Percentiles rank a stretch among this genome's conserved stretches.
Evolutionary conservation across 2,113 vertebrate genomes (phyloP).

Genomic region (Stigmatopora argus): DNA sequence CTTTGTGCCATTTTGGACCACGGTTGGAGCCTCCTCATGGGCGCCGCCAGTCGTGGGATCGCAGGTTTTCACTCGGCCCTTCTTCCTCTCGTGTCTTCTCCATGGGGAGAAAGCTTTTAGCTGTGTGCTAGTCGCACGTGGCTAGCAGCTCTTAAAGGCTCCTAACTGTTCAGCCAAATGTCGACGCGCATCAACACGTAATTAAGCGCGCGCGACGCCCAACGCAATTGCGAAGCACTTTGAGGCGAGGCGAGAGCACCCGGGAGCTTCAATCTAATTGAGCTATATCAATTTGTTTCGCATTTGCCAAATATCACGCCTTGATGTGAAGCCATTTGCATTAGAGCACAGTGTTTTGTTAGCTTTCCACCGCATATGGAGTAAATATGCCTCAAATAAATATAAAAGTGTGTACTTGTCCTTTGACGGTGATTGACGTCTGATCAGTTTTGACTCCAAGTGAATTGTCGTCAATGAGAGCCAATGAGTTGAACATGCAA

Average conservation of each 20-base stretch:
- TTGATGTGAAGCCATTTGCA: constrained; percentile 1
- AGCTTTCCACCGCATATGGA: background rate
- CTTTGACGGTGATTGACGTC: too few species aligned
- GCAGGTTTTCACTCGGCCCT: background rate
- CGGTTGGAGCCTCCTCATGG: background rate
- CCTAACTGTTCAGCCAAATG: constrained; percentile 69
- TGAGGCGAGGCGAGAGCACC: constrained; percentile 47
- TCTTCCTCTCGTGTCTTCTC: background rate
- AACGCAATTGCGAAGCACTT: constrained; percentile 69
- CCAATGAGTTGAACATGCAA: too few species aligned
- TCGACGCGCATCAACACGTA: constrained; percentile 63
- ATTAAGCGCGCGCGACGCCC: constrained; percentile 68
- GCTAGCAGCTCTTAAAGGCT: constrained; percentile 57
- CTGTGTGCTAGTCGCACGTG: constrained; percentile 52
- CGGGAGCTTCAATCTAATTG: background rate
- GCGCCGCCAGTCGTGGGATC: background rate
- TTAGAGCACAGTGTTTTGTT: background rate
- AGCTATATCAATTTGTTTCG: constrained; percentile 2
- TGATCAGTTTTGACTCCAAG: too few species aligned
- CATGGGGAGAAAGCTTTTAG: constrained; percentile 52
- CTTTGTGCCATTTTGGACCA: background rate
- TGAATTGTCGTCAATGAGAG: too few species aligned
- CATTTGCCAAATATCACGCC: constrained; percentile 13
- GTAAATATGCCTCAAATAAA: constrained; percentile 1
- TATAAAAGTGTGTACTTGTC: background rate